Evolutionary conservation across 2,113 vertebrate species (phyloP).

Genomic region (Cololabis saira): DNA sequence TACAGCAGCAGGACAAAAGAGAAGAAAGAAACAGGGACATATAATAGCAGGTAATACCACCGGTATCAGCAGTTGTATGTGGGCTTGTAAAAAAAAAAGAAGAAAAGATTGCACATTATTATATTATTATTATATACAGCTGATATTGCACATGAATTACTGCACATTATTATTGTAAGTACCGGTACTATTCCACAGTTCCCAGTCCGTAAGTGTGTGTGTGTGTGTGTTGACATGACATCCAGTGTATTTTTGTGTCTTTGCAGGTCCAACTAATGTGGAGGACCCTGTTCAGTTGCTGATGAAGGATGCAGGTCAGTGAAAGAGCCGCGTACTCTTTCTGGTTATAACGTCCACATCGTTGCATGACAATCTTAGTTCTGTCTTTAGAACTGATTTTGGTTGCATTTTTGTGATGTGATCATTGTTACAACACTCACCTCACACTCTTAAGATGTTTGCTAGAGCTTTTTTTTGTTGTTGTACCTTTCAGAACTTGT

Average conservation of each 20-base stretch:
- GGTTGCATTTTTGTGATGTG: not conserved
- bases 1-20: no score
- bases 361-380: not conserved
- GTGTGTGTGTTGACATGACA: constrained; percentile 1
- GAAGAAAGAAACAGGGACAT: no score
- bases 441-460: not conserved
- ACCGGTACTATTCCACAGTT: no score
- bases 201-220: no score
- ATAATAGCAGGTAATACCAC: no score
- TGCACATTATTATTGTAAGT: no score
- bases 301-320: constrained; percentile 96
- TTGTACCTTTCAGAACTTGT: constrained; percentile 18
- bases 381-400: not conserved
- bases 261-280: constrained; percentile 86
- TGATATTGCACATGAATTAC: no score
- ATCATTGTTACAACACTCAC: not conserved
- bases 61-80: no score
- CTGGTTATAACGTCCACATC: not conserved
- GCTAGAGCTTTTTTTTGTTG: not conserved
- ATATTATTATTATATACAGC: no score
- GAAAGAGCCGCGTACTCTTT: not conserved
- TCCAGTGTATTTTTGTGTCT: constrained; percentile 23
- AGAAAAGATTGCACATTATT: no score
- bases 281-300: constrained; percentile 90
- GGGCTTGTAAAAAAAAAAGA: no score